Evolutionary conservation across 1,140 invertebrate genomes (phyloP), one percentile per base, ranked within the genome.

Genomic region (Medauroidea extradentata): DNA sequence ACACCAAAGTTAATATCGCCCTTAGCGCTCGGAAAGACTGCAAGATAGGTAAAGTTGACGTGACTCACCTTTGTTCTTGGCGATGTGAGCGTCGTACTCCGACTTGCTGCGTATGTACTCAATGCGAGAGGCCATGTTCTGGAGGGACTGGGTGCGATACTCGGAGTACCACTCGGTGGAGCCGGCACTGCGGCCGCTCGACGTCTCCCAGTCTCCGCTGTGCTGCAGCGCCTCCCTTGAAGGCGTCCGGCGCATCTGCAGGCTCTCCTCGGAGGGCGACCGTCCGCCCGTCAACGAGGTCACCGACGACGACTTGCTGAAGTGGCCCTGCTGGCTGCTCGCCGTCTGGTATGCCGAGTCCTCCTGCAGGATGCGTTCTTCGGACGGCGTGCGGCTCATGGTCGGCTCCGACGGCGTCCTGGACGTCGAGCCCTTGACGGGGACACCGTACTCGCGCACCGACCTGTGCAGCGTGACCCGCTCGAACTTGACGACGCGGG

Each of bases 11-110:
- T n/a, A n/a, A n/a, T n/a, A n/a, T n/a, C n/a, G n/a, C n/a, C n/a
- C n/a, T n/a, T n/a, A n/a, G n/a, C n/a, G n/a, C n/a, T n/a, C n/a
- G n/a, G n/a, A n/a, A n/a, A n/a, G n/a, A n/a, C n/a, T n/a, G n/a
- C n/a, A n/a, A n/a, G n/a, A n/a, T n/a, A n/a, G n/a, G n/a, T n/a
- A n/a, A n/a, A n/a, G n/a, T n/a, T n/a, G n/a, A n/a, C n/a, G n/a
- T n/a, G n/a, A n/a, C n/a, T n/a, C 83, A 92, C 91, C 90, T 91
- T 86, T 85, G 67, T 91, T 90, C 75, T 88, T 81, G 60, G 84
- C 85, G 71, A 93, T 93, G 75, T 93, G 90, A n/a, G 86, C 84
- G 72, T 93, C 90, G 73, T 89, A 91, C 71, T 92, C 86, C 64
- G 85, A 87, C 71, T 84, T 86, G 73, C 85, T 90, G 65, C 85